phyloP scores from a whole-genome alignment of 2,113 vertebrate genomes.

The Cromileptes altivelis region DNA sequence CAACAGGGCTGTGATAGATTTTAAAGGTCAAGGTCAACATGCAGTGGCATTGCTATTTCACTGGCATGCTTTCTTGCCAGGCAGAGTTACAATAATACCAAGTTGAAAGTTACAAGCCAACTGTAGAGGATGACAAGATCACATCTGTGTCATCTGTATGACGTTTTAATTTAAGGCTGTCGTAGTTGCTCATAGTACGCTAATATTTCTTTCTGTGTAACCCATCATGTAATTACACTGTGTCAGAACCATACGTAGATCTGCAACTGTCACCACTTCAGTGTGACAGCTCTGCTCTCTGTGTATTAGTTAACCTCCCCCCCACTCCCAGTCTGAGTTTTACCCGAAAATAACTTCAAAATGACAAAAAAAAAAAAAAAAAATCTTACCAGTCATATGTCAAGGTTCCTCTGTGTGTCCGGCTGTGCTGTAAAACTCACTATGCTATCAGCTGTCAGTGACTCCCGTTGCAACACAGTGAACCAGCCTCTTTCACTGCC shows the following conservation, averaged over 20 bases:
- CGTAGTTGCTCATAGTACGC: constrained; percentile 40
- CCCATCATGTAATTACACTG: constrained; percentile 45
- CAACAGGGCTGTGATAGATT: constrained; percentile 44
- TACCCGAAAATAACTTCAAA: constrained; percentile 58
- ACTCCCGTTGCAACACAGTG: constrained; percentile 64
- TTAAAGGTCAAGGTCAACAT: constrained; percentile 34
- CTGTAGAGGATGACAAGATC: constrained; percentile 36
- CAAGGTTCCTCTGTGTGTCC: constrained; percentile 60
- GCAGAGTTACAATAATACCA: constrained; percentile 40
- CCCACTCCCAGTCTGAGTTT: constrained; percentile 55
- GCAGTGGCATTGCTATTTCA: constrained; percentile 39
- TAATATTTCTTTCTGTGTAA: constrained; percentile 41
- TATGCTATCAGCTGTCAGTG: constrained; percentile 63
- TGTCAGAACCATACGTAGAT: constrained; percentile 59
- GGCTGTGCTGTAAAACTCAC: constrained; percentile 67
- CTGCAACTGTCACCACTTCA: constrained; percentile 35
- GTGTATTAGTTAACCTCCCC: constrained; percentile 61
- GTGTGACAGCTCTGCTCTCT: constrained; percentile 61
- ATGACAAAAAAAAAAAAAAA: constrained; percentile 46
- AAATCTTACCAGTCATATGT: constrained; percentile 33
- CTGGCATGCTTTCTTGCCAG: constrained; percentile 11
- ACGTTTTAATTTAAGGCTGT: constrained; percentile 44
- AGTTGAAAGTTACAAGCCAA: constrained; percentile 67
- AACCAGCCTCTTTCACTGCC: constrained; percentile 81
- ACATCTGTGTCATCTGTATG: constrained; percentile 42